Evolutionary conservation across 2,888 invertebrate genomes (phyloP).

Genomic region (Scotopteryx bipunctaria): DNA sequence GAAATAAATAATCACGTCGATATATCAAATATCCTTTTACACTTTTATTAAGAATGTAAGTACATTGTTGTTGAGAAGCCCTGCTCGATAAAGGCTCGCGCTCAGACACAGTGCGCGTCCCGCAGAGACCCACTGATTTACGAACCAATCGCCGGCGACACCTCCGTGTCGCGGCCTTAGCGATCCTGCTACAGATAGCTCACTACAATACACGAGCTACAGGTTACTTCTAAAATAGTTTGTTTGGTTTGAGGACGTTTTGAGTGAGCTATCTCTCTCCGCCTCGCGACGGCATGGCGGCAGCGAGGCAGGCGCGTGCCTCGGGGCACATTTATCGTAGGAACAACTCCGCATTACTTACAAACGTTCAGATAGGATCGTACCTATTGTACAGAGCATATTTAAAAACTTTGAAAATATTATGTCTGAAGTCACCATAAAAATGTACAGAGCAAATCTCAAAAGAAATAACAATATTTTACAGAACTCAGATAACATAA

Average conservation of each 20-base stretch:
- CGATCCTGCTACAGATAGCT: slow-evolving; percentile 4
- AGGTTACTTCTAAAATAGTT: neutral
- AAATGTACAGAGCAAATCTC: no score
- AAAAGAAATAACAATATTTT: no score
- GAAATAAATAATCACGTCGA: no score
- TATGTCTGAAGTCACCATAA: no score
- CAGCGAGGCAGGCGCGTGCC: slow-evolving; percentile 17
- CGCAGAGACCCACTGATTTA: slow-evolving; percentile 32
- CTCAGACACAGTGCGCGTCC: slow-evolving; percentile 9
- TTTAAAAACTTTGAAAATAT: no score
- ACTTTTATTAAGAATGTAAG: no score
- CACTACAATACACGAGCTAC: neutral
- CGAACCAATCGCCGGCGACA: slow-evolving; percentile 34
- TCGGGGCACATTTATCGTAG: slow-evolving; percentile 25
- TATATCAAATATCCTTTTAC: no score
- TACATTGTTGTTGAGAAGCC: no score
- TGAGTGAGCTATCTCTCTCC: slow-evolving; percentile 8
- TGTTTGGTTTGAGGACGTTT: neutral
- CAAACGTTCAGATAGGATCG: slow-evolving; percentile 13
- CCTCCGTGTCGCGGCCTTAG: slow-evolving; percentile 9
- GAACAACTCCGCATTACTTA: slow-evolving; percentile 27
- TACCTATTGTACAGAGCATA: no score
- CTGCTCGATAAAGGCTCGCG: slow-evolving; percentile 14
- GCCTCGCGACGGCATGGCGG: neutral
- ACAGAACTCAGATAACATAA: no score